Evolutionary conservation across 2,888 invertebrate species (phyloP).

Genomic region (Ophraella communa): DNA sequence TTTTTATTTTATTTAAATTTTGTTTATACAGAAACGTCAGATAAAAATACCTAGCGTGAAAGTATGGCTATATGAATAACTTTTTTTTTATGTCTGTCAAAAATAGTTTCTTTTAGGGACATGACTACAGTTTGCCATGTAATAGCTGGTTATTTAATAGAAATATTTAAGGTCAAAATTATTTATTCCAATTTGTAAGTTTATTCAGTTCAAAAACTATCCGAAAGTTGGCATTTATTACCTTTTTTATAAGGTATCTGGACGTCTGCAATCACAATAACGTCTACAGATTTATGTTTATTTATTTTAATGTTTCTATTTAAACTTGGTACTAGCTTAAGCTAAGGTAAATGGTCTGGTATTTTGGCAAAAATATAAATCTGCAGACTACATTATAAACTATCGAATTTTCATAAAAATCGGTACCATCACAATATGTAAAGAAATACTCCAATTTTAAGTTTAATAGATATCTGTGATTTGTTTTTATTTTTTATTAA

Average conservation of each 20-base stretch:
- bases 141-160: not conserved
- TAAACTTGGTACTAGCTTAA: too few relatives aligned
- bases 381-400: not conserved
- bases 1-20: too few relatives aligned
- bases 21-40: too few relatives aligned
- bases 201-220: not conserved
- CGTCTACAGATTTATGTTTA: not conserved
- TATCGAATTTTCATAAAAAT: not conserved
- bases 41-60: too few relatives aligned
- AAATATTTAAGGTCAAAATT: not conserved
- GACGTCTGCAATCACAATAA: not conserved
- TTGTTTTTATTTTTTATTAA: slow-evolving; percentile 50
- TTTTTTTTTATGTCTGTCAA: too few relatives aligned
- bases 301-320: not conserved
- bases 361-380: not conserved
- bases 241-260: not conserved
- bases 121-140: not conserved
- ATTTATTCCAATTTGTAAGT: not conserved
- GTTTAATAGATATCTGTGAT: slow-evolving; percentile 55
- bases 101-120: not conserved
- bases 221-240: not conserved
- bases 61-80: too few relatives aligned
- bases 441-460: slow-evolving; percentile 44
- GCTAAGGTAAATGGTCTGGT: not conserved
- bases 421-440: slow-evolving; percentile 31